Conservation (phyloP, 2,888 invertebrate species). For the Sympetrum striolatum region DNA sequence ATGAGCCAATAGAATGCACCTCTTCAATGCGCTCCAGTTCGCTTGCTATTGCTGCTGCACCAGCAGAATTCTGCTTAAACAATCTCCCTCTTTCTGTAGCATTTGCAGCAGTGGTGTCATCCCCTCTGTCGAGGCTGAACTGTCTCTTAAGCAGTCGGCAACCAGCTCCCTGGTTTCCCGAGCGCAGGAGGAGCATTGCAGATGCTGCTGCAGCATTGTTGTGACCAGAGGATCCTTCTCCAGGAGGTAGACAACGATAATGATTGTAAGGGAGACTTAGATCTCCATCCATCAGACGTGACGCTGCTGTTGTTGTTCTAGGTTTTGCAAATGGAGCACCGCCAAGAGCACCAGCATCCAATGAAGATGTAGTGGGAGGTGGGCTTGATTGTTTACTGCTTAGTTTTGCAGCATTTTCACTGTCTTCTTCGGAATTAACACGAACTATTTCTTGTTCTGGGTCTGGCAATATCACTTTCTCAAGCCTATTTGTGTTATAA, state of each 20-base stretch:
- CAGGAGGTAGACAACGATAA: constrained; percentile 74
- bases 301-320: neutral
- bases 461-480: neutral
- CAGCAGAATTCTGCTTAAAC: constrained; percentile 73
- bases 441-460: neutral
- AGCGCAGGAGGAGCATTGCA: constrained; percentile 29
- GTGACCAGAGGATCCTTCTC: constrained; percentile 59
- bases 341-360: neutral
- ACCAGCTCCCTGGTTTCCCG: constrained; percentile 48
- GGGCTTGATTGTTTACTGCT: neutral
- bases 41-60: constrained; percentile 63
- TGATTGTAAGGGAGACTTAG: constrained; percentile 78
- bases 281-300: constrained; percentile 62
- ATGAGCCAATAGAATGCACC: constrained; percentile 54
- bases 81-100: constrained; percentile 55
- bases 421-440: neutral
- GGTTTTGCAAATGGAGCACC: constrained; percentile 4
- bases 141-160: constrained; percentile 68
- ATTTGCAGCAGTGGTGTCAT: constrained; percentile 60
- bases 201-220: constrained; percentile 23
- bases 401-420: neutral
- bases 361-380: neutral
- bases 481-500: neutral
- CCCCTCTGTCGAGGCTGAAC: constrained; percentile 74
- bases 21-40: constrained; percentile 76